Evolutionary conservation across 2,888 invertebrate genomes (phyloP), one percentile per base, ranked within the genome.

Genomic region (Isoperla grammatica): DNA sequence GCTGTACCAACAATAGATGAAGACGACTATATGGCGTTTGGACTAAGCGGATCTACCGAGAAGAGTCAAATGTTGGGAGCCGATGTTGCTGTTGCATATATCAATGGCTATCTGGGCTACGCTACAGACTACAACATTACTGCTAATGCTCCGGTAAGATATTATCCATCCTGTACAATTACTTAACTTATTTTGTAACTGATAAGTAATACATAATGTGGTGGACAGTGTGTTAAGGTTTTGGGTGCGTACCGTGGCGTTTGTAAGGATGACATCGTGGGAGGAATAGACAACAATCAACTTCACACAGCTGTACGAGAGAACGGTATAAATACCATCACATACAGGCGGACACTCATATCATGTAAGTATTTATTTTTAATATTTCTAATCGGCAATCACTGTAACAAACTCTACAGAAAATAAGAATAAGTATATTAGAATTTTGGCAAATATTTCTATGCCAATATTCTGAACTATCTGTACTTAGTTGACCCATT

Each of bases 11-110:
- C 42, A 4, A 12, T 56, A 71, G 69, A 61, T 40, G 82, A 83
- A 66, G 79, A 87, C 68, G 91, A 92, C 67, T 95, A 95, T 75
- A 87, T 95, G 83, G 85, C 91, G 12, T 93, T 94, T 74, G 95
- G 95, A 35, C 76, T 93, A 56, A 93, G 93, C 20, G 94, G 94
- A 53, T 84, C 86, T 1, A 76, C 76, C 8, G 76, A 77, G 17
- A 77, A 78, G 42, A 86, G 90, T 66, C 82, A 83, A 74, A 95
- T 95, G 94, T 76, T 88, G 68, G 91, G 90, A 50, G 83, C 90
- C 0, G 95, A 95, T 78, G 86, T 89, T 37, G 87, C 89, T 1
- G 81, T 95, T 35, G 87, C 86, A 4, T 86, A 84, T 66, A 85
- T 87, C 71, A 84, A 88, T 71, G 82, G 81, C 1, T 80, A 81